Base-by-base conservation (phyloP, 1,140 invertebrate genomes). In the Drosophila tani region DNA sequence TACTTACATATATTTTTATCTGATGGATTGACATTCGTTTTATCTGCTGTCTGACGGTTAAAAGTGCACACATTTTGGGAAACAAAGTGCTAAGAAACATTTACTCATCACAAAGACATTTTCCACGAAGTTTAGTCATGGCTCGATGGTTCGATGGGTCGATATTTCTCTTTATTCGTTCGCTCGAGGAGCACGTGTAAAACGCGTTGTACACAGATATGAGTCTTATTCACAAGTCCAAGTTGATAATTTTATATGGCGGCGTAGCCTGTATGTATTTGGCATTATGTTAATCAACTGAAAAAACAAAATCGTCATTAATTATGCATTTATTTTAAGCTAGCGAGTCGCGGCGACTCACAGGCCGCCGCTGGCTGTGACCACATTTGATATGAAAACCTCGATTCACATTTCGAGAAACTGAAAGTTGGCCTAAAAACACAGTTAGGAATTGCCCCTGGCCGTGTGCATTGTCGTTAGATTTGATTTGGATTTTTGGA, bases 371-470 rank as follows among this genome's bases (percentile, higher is more conserved):
- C 66, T 43, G 49, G 73, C 76, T 87, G 79, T 81, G 68, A 81
- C 62, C 68, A 87, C 79, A 90, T 74, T 87, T 62, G 62, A 60
- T 71, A 59, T 83, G 66, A 78, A 87, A 90, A 75, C 85, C 81
- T 88, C 85, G 77, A 78, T 81, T 90, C 68, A 58, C 62, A 64
- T 81, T 85, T 87, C 49, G 83, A 73, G 69, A 87, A 87, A 87
- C 62, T 75, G 84, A 87, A 87, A 87, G 84, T 87, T 87, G 85
- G 85, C 85, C 84, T 78, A 81, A 90, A 84, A 87, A 87, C 84
- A 87, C 74, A 82, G 65, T 87, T 90, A 59, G 66, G 57, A 64
- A 57, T 79, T 59, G 63, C 51, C 60, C 51, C 74, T 66, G 73
- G 74, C 71, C 60, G 11, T 75, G 32, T 75, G 60, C 73, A 75